Conservation (phyloP, 2,797 vertebrate genomes). For the Harpagifer antarcticus region DNA sequence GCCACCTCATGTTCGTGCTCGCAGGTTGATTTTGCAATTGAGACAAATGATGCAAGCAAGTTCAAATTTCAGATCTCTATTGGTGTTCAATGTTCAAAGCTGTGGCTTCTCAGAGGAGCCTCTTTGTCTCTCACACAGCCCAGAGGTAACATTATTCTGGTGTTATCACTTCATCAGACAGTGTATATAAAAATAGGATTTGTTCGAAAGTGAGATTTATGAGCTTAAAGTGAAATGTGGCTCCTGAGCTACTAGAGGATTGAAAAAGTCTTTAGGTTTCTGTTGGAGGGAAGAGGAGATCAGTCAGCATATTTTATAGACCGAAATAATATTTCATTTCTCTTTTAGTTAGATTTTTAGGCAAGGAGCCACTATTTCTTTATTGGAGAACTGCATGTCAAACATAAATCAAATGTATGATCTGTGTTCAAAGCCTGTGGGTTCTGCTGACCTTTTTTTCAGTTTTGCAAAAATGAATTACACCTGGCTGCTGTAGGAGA, state of each 20-base stretch:
- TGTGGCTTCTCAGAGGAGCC: constrained; percentile 46
- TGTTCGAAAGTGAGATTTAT: constrained; percentile 48
- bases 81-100: constrained; percentile 39
- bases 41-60: constrained; percentile 17
- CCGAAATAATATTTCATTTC: constrained; percentile 19
- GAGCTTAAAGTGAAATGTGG: constrained; percentile 40
- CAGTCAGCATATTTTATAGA: constrained; percentile 15
- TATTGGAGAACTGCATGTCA: constrained; percentile 20
- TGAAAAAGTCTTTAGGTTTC: constrained; percentile 46
- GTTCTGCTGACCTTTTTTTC: constrained; percentile 23
- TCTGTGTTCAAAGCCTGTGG: constrained; percentile 17
- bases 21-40: constrained; percentile 19
- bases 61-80: constrained; percentile 26
- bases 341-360: not conserved
- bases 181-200: constrained; percentile 45
- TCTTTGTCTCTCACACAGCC: constrained; percentile 42
- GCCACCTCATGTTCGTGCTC: constrained; percentile 8
- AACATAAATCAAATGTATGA: constrained; percentile 25
- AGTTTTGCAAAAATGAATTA: constrained; percentile 45
- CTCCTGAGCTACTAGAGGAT: constrained; percentile 30
- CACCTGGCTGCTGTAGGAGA: constrained; percentile 4
- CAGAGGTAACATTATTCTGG: constrained; percentile 56
- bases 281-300: constrained; percentile 13
- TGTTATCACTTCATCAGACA: constrained; percentile 49
- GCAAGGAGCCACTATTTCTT: constrained; percentile 22